Percentiles rank a stretch among this genome's conserved stretches.
phyloP scores from a whole-genome alignment of 2,888 invertebrate genomes.

The Homarus gammarus region DNA sequence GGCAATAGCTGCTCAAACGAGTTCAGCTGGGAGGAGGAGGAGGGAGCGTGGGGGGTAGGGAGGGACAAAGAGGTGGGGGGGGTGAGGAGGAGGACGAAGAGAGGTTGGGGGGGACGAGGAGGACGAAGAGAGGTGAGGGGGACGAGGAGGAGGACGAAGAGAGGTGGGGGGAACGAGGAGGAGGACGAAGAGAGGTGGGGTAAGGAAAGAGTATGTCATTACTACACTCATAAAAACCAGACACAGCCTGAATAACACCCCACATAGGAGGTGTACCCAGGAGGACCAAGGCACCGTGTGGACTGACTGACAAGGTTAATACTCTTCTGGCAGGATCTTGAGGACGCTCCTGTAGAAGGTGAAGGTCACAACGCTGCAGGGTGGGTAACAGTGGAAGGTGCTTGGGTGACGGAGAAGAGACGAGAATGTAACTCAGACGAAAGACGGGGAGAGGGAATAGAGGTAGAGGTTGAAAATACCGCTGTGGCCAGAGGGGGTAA shows the following conservation, averaged over 20 bases:
- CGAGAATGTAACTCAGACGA: no score
- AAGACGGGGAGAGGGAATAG: no score
- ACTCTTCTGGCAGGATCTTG: background rate
- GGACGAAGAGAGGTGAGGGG: background rate
- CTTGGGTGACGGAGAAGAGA: no score
- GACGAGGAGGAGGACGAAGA: background rate
- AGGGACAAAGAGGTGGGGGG: background rate
- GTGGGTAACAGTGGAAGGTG: no score
- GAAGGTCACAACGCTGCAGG: background rate
- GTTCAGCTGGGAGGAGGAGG: background rate
- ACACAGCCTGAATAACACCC: no score
- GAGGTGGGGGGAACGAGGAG: background rate
- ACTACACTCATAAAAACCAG: no score
- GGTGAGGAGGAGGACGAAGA: no score
- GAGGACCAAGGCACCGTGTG: no score
- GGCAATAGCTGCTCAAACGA: background rate
- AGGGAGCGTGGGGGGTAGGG: no score
- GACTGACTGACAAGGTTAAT: background rate
- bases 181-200: background rate
- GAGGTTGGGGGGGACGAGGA: background rate
- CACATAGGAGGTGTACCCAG: no score
- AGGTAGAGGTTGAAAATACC: no score
- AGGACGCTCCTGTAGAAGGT: background rate
- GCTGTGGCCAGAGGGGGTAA: no score
- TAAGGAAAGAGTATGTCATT: background rate